Conservation (phyloP, 1,140 invertebrate species). For the Scylla paramamosain region DNA sequence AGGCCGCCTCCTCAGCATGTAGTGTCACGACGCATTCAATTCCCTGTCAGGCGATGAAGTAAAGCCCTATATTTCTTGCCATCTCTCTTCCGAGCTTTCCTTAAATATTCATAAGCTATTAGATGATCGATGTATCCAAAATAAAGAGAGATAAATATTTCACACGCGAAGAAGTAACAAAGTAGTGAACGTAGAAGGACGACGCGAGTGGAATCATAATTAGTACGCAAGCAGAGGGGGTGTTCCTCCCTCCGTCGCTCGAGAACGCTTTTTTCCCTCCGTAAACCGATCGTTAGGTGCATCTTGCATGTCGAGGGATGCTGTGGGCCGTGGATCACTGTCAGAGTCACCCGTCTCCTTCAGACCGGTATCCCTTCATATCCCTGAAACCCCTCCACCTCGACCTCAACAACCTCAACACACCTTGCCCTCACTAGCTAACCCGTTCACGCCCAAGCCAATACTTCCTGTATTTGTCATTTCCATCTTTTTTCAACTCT, state of each 20-base stretch:
- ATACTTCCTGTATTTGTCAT: neutral
- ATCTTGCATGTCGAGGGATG: constrained; percentile 31
- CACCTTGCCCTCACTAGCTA: neutral
- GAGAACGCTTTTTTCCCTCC: neutral
- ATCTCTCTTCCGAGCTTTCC: constrained; percentile 61
- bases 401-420: neutral
- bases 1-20: constrained; percentile 72
- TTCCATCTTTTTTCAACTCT: neutral
- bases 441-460: neutral
- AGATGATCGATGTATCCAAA: constrained; percentile 70
- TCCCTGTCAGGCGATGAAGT: constrained; percentile 71
- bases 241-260: neutral
- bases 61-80: constrained; percentile 74
- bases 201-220: constrained; percentile 52
- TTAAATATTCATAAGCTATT: constrained; percentile 73
- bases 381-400: neutral
- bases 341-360: neutral
- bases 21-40: constrained; percentile 74
- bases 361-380: neutral
- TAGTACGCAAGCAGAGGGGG: constrained; percentile 38
- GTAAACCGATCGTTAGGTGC: constrained; percentile 44
- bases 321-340: neutral
- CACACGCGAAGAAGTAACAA: constrained; percentile 51
- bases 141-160: constrained; percentile 61
- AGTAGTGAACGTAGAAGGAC: constrained; percentile 36